Base-by-base conservation (phyloP, 2,888 invertebrate species). In the Acronicta aceris region DNA sequence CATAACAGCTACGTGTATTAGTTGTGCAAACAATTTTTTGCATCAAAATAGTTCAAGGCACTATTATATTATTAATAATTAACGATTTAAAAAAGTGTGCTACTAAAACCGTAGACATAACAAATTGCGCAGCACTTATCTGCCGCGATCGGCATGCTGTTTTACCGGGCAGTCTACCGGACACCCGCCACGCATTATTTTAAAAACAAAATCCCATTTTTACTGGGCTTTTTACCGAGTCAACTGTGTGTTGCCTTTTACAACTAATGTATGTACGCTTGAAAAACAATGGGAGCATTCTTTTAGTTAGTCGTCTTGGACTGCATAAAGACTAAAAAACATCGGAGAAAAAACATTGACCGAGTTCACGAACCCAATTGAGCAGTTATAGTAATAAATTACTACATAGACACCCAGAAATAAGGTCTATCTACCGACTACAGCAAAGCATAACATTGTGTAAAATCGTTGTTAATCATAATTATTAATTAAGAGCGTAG, bases 121-220 rank as follows among this genome's bases (percentile, higher is more conserved):
- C 68, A 74, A 78, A 79, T 76, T 66, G 61, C 62, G 49, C 42
- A 15, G 49, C 30, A 48, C 63, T 71, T 76, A 78, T 80, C 78
- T 55, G 59, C 55, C 49, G 65, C 64, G 70, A 79, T 78, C 76
- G 54, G 62, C 54, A 65, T 55, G 64, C 56, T 59, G 50, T 50
- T 64, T 50, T 53, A 61, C 46, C 51, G 43, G 25, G 45, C 51
- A 17, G 40, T 25, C 33, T 30, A 40, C n/a, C 43, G 43, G 49
- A 52, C 65, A 72, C 59, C 25, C 53, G 50, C 52, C 59, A 56
- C 56, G 55, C 56, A 69, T 56, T 70, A 72, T 61, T 68, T 58
- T 30, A 56, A 64, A 69, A 60, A 65, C 70, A 64, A 61, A 64
- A n/a, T n/a, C n/a, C 54, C 42, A 65, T 63, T 73, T 66, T 71